Conservation (phyloP, 1,140 invertebrate genomes). For the Penaeus vannamei region DNA sequence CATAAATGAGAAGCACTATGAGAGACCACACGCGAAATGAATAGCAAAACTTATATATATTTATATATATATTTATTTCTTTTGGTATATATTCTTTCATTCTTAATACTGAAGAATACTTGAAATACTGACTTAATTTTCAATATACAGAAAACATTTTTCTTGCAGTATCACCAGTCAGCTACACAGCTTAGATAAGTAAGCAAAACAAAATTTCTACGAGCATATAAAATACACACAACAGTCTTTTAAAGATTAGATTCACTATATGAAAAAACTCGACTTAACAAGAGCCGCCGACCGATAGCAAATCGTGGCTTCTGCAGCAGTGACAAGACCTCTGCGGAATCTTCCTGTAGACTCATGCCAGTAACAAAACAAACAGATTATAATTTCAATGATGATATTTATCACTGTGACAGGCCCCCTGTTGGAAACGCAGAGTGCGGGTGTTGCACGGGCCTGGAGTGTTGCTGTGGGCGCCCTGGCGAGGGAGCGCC, state of each 20-base stretch:
- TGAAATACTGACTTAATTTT: slow-evolving; percentile 37
- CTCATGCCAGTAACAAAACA: slow-evolving; percentile 40
- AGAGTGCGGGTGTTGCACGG: slow-evolving; percentile 38
- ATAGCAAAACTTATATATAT: slow-evolving; percentile 46
- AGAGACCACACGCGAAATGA: slow-evolving; percentile 45
- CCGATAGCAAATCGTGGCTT: slow-evolving; percentile 14
- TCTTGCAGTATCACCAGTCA: slow-evolving; percentile 47
- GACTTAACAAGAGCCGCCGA: slow-evolving; percentile 51
- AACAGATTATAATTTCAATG: slow-evolving; percentile 41
- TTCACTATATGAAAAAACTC: slow-evolving; percentile 52
- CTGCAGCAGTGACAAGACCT: slow-evolving; percentile 43
- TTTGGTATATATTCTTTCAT: slow-evolving; percentile 29
- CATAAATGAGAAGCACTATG: slow-evolving; percentile 51
- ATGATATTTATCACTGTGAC: slow-evolving; percentile 41
- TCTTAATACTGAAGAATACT: slow-evolving; percentile 55
- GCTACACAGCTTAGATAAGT: slow-evolving; percentile 38
- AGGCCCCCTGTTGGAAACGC: slow-evolving; percentile 45
- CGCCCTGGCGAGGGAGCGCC: slow-evolving; percentile 17
- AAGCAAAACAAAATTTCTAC: slow-evolving; percentile 45
- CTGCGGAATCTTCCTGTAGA: slow-evolving; percentile 34
- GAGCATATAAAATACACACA: slow-evolving; percentile 54
- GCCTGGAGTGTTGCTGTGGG: slow-evolving; percentile 37
- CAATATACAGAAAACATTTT: slow-evolving; percentile 34
- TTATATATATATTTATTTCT: slow-evolving; percentile 1
- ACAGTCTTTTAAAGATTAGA: slow-evolving; percentile 54